phyloP scores from a whole-genome alignment of 2,113 vertebrate species.

The Lophura nycthemera region DNA sequence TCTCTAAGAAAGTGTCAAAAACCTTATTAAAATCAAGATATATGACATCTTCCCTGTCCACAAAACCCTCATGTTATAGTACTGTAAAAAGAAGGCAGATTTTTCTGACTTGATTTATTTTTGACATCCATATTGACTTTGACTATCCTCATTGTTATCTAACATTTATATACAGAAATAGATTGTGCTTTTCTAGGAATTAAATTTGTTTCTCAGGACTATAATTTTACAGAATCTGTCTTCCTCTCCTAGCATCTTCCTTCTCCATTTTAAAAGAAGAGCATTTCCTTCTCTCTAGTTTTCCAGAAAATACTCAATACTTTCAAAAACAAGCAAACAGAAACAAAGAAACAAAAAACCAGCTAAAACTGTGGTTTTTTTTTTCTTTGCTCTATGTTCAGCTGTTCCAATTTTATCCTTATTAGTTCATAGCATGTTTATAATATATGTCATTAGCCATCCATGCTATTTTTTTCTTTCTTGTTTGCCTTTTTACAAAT shows the following conservation, averaged over 20 bases:
- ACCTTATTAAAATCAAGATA: neutral
- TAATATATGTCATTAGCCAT: neutral
- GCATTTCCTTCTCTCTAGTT: neutral
- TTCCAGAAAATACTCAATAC: neutral
- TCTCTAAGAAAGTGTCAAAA: neutral
- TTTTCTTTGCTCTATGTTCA: neutral
- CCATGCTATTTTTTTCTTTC: neutral
- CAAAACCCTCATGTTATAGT: rapidly evolving
- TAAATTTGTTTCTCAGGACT: neutral
- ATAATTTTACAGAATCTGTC: neutral
- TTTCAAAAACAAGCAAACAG: neutral
- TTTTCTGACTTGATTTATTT: neutral
- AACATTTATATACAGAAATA: neutral
- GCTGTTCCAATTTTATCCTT: neutral
- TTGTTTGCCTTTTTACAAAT: neutral
- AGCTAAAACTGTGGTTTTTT: neutral
- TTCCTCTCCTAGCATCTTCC: neutral
- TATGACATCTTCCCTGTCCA: neutral
- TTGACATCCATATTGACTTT: neutral
- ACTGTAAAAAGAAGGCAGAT: neutral
- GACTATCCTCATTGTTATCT: neutral
- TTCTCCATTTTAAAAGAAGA: neutral
- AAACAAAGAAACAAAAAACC: neutral
- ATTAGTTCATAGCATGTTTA: neutral
- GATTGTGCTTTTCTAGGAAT: neutral